phyloP scores from a whole-genome alignment of 2,797 vertebrate genomes.

The Salarias fasciatus region DNA sequence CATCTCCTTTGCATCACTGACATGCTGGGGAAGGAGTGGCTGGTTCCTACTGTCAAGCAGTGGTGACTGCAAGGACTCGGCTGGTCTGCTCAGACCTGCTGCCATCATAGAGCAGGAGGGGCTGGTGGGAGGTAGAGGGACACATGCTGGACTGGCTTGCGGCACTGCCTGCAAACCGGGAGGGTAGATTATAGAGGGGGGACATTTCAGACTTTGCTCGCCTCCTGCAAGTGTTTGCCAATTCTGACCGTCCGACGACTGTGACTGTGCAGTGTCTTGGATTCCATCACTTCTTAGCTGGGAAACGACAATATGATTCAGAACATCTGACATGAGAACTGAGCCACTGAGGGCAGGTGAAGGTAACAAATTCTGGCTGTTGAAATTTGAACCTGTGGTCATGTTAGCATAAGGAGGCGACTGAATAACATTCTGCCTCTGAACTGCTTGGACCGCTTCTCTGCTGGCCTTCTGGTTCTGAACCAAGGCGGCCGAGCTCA shows the following conservation, averaged over 20 bases:
- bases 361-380: slow-evolving; percentile 78
- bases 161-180: slow-evolving; percentile 55
- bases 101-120: slow-evolving; percentile 50
- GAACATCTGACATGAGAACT: slow-evolving; percentile 87
- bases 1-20: slow-evolving; percentile 43
- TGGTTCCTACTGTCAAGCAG: slow-evolving; percentile 38
- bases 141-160: slow-evolving; percentile 28
- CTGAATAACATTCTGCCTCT: slow-evolving; percentile 84
- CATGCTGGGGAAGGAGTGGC: slow-evolving; percentile 45
- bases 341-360: slow-evolving; percentile 83
- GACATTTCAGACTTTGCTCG: slow-evolving; percentile 49
- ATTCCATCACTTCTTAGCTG: slow-evolving; percentile 85
- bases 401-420: slow-evolving; percentile 75
- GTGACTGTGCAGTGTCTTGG: slow-evolving; percentile 78
- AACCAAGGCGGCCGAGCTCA: slow-evolving; percentile 68
- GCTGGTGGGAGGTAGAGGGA: slow-evolving; percentile 25
- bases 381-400: slow-evolving; percentile 75
- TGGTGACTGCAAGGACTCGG: slow-evolving; percentile 47
- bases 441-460: slow-evolving; percentile 60
- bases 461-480: slow-evolving; percentile 70
- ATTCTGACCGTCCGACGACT: slow-evolving; percentile 76
- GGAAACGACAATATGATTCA: slow-evolving; percentile 91
- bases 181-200: slow-evolving; percentile 62
- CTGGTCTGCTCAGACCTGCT: slow-evolving; percentile 32
- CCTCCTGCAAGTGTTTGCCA: slow-evolving; percentile 73